These are phyloP conservation scores for Epirrhoe alternata DNA, from an alignment of 2,888 invertebrate genomes.

Conservation along the genomic window DNA sequence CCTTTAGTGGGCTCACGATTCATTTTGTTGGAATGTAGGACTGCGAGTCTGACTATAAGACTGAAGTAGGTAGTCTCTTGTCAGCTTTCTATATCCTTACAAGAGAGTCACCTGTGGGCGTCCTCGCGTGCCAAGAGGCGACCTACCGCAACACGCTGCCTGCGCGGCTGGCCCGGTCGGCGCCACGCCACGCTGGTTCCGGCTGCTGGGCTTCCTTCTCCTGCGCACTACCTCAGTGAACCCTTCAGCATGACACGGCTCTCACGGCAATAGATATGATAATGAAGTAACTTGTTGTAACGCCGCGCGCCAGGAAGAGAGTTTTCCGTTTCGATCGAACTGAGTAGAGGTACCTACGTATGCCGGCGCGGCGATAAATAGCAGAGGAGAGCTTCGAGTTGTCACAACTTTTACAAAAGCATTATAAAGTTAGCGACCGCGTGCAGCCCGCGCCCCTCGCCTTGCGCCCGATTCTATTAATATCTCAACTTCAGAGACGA, in stretches of 20 bases:
- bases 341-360: background rate
- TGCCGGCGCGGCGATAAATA: background rate
- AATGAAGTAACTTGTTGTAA: background rate
- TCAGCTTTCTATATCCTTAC: background rate
- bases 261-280: too few relatives aligned
- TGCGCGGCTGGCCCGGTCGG: background rate
- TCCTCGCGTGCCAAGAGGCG: background rate
- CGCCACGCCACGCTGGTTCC: too few relatives aligned
- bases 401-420: slow-evolving; percentile 1
- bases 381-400: background rate
- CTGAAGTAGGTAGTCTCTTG: background rate
- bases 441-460: background rate
- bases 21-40: background rate
- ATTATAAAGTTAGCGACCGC: background rate
- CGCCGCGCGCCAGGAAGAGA: background rate
- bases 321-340: background rate
- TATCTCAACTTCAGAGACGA: too few relatives aligned
- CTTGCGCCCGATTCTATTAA: too few relatives aligned
- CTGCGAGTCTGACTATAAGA: background rate
- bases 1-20: background rate
- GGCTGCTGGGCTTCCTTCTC: too few relatives aligned
- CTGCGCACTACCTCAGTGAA: too few relatives aligned
- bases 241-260: background rate
- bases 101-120: background rate
- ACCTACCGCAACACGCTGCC: background rate